Percentiles rank a stretch among this genome's conserved stretches.
Evolutionary conservation across 2,113 vertebrate species (phyloP).

Genomic region (Varanus komodoensis): DNA sequence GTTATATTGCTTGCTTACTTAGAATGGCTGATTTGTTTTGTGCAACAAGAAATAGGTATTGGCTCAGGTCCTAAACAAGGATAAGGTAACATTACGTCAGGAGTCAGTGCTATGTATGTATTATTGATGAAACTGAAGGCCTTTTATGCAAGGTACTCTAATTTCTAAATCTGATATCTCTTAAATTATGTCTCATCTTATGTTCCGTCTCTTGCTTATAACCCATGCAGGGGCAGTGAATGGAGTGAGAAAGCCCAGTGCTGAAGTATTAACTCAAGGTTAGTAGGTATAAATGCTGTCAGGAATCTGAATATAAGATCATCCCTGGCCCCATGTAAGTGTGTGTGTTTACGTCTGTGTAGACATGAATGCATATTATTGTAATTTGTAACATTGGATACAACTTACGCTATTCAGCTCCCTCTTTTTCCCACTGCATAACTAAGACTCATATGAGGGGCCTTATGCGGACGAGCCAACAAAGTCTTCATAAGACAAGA

Average conservation of each 20-base stretch:
- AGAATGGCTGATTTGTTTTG: conserved; percentile 10
- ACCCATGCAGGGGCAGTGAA: neutral
- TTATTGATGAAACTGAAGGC: conserved; percentile 3
- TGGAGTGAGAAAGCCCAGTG: neutral
- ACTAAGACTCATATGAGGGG: neutral
- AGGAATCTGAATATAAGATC: neutral
- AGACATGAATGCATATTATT: neutral
- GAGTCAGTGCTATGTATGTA: neutral
- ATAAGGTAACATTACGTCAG: conserved; percentile 25
- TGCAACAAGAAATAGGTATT: neutral
- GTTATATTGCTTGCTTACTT: neutral
- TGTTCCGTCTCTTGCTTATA: neutral
- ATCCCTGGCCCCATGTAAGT: neutral
- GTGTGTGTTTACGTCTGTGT: neutral
- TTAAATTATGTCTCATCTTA: neutral
- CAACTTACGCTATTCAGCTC: neutral
- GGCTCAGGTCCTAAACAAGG: conserved; percentile 3
- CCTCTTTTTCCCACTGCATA: neutral
- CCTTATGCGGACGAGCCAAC: neutral
- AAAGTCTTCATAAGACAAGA: neutral
- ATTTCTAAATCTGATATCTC: neutral
- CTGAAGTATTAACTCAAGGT: neutral
- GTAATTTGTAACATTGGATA: too few relatives aligned
- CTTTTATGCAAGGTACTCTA: conserved; percentile 24
- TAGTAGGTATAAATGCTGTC: neutral